Base-by-base conservation (phyloP, 1,140 invertebrate genomes). In the Pseudomyrmex gracilis region DNA sequence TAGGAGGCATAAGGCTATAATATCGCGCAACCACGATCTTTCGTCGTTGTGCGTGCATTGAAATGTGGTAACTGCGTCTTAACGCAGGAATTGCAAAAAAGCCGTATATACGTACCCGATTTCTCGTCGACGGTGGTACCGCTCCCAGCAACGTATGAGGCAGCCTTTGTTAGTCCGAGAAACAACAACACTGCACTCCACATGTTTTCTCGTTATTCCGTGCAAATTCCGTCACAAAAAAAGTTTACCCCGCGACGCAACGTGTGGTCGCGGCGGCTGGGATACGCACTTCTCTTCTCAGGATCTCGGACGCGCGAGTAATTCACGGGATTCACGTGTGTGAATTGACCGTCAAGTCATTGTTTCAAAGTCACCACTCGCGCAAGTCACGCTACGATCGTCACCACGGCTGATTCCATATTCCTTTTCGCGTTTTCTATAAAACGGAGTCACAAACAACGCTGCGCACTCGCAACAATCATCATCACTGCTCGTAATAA, bases 181-280 rank as follows among this genome's bases (percentile, higher is more conserved):
- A 93, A 89, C 70, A 93, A 89, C 70, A 93, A 82, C 90, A 92
- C 89, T 90, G 92, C 83, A 91, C 89, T 92, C 93, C 93, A 93
- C 93, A 93, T 94, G 88, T 92, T 93, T 90, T 83, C 84, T 90
- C 82, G 63, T 85, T 89, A 55, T 84, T 85, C 77, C 77, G 60
- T 24, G 87, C 66, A 73, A 49, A 82, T 58, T 45, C 51, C 57
- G 71, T 70, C 57, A 63, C 60, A 68, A 85, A 82, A 82, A 58
- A 67, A 13, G 71, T 53, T 61, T 43, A 34, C 34, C 67, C 47
- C 68, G 20, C 85, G 43, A 45, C 43, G 70, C 76, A 13, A 78
- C 43, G 66, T 43, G 34, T 12, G 66, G 8, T 34, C 49, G 49
- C 49, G 49, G 49, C 5, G 5, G 34, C 34, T 34, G 64, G 51